Percentiles rank a stretch among this genome's conserved stretches.
phyloP scores from a whole-genome alignment of 2,113 vertebrate genomes.

The Candoia aspera region DNA sequence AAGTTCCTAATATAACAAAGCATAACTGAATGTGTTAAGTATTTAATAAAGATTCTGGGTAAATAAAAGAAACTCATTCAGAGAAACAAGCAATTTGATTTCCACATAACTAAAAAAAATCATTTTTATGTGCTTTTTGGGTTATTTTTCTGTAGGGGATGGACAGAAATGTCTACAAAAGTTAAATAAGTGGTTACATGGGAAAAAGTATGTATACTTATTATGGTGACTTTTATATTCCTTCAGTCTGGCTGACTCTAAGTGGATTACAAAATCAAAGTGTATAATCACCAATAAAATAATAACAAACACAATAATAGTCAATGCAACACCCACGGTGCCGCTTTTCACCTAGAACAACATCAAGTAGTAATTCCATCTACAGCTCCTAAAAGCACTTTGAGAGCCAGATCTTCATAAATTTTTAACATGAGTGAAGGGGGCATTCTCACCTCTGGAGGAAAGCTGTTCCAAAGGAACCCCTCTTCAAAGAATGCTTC shows the following conservation, averaged over 20 bases:
- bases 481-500: background rate
- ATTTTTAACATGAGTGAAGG: background rate
- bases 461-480: background rate
- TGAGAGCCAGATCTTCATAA: background rate
- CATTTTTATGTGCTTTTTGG: conserved; percentile 44
- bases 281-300: background rate
- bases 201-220: conserved; percentile 10
- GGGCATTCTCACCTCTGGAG: background rate
- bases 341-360: background rate
- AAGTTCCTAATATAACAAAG: conserved; percentile 58
- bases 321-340: background rate
- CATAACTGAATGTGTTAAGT: conserved; percentile 58
- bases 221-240: background rate
- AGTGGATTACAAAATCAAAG: background rate
- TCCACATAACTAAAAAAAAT: conserved; percentile 51
- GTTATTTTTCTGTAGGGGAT: conserved; percentile 40
- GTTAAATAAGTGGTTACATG: background rate
- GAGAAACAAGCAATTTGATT: conserved; percentile 62
- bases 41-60: conserved; percentile 55
- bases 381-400: background rate
- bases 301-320: background rate
- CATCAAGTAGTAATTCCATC: background rate
- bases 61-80: conserved; percentile 58
- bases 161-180: background rate
- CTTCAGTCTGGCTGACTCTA: background rate